phyloP scores from a whole-genome alignment of 2,888 invertebrate species.

The Idaea straminata region DNA sequence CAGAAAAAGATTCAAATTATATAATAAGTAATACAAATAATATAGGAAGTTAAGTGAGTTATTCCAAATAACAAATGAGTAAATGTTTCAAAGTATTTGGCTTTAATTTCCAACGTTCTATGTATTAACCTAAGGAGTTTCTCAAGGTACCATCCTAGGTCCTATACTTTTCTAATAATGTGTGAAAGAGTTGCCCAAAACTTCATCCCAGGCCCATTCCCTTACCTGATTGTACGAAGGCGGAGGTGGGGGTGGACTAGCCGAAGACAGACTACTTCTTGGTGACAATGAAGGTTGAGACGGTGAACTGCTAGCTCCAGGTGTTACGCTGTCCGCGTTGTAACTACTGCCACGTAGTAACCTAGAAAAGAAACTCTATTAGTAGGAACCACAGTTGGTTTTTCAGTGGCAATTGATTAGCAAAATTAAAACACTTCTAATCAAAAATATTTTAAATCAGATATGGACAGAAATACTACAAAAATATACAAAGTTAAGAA shows the following conservation, averaged over 20 bases:
- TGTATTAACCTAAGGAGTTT: neutral
- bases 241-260: constrained; percentile 88
- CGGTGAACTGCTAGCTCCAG: constrained; percentile 82
- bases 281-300: constrained; percentile 93
- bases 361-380: constrained; percentile 46
- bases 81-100: too few relatives aligned
- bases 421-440: neutral
- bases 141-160: neutral
- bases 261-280: constrained; percentile 91
- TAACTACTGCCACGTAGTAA: constrained; percentile 78
- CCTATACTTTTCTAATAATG: neutral
- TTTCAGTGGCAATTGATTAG: neutral
- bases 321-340: constrained; percentile 77
- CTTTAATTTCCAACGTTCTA: neutral
- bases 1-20: too few relatives aligned
- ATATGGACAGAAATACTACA: neutral
- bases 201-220: neutral
- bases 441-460: neutral
- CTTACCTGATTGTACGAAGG: constrained; percentile 72
- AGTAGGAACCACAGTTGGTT: neutral
- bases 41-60: too few relatives aligned
- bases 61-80: too few relatives aligned
- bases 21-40: too few relatives aligned
- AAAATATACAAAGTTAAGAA: neutral
- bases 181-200: neutral